Conservation (phyloP, 2,797 vertebrate species). For the Gymnoscopelus braueri region DNA sequence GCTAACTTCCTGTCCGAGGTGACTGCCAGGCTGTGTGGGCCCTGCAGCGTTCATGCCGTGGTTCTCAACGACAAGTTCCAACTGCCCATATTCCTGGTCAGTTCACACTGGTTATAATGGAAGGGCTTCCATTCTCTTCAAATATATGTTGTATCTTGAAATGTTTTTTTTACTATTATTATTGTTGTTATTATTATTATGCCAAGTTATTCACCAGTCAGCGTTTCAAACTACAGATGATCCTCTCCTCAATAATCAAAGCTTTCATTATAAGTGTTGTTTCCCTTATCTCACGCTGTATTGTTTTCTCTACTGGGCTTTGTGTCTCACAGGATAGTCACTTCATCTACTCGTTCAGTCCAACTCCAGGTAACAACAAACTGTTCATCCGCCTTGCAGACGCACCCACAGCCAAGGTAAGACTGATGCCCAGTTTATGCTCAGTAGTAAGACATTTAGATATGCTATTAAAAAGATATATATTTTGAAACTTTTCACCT, state of each 20-base stretch:
- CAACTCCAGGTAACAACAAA: conserved; percentile 89
- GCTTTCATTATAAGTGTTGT: no score
- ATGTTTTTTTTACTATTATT: no score
- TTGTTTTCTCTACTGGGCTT: background rate
- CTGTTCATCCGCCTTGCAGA: conserved; percentile 93
- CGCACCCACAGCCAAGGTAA: conserved; percentile 92
- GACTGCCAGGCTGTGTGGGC: conserved; percentile 90
- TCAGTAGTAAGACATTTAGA: no score
- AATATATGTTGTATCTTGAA: no score
- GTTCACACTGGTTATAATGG: conserved; percentile 20
- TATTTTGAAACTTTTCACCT: no score
- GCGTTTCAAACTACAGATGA: no score
- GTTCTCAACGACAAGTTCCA: conserved; percentile 98
- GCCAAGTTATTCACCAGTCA: background rate
- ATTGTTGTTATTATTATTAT: no score
- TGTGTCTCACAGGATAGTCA: conserved; percentile 88
- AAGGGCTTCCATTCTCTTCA: no score
- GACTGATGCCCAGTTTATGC: background rate
- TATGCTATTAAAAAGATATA: no score
- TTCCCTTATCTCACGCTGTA: background rate
- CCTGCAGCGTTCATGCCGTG: conserved; percentile 96
- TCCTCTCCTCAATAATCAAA: no score
- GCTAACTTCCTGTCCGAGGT: conserved; percentile 92
- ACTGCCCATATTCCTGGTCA: conserved; percentile 95
- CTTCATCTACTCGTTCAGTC: conserved; percentile 98